Conservation (phyloP, 1,140 invertebrate species). For the Littorina saxatilis region DNA sequence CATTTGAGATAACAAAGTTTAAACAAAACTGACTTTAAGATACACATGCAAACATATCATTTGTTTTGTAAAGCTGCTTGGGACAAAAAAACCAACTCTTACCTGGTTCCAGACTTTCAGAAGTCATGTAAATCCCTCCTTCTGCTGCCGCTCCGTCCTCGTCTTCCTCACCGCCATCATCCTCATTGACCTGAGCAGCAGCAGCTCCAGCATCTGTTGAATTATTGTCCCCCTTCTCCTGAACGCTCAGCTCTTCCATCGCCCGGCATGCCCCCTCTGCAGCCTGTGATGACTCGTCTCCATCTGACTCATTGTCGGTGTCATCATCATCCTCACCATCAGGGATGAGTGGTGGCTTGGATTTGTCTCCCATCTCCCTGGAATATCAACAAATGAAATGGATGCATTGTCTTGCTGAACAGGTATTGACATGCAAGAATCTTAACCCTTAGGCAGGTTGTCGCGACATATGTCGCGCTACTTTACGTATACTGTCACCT, state of each 20-base stretch:
- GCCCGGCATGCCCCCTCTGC: not conserved
- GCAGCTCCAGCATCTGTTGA: constrained; percentile 19
- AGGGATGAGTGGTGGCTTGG: constrained; percentile 50
- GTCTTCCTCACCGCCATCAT: constrained; percentile 34
- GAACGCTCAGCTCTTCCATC: constrained; percentile 5
- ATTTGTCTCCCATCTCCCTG: constrained; percentile 66
- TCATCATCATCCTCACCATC: constrained; percentile 32
- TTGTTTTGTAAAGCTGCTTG: too few species aligned
- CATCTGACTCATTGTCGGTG: constrained; percentile 11
- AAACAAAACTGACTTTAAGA: too few species aligned
- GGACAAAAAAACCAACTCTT: too few species aligned
- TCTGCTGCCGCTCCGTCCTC: constrained; percentile 4
- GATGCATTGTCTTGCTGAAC: too few species aligned
- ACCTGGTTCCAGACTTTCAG: not conserved
- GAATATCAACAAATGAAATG: too few species aligned
- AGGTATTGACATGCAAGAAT: too few species aligned
- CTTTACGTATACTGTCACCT: too few species aligned
- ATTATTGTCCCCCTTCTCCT: constrained; percentile 62
- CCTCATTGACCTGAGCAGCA: constrained; percentile 20
- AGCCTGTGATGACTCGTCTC: constrained; percentile 16
- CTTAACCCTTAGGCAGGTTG: too few species aligned
- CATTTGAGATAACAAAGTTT: too few species aligned
- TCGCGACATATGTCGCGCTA: too few species aligned
- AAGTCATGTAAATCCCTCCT: too few species aligned
- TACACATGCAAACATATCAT: too few species aligned